Evolutionary conservation across 2,888 invertebrate species (phyloP).

Genomic region (Lysandra coridon): DNA sequence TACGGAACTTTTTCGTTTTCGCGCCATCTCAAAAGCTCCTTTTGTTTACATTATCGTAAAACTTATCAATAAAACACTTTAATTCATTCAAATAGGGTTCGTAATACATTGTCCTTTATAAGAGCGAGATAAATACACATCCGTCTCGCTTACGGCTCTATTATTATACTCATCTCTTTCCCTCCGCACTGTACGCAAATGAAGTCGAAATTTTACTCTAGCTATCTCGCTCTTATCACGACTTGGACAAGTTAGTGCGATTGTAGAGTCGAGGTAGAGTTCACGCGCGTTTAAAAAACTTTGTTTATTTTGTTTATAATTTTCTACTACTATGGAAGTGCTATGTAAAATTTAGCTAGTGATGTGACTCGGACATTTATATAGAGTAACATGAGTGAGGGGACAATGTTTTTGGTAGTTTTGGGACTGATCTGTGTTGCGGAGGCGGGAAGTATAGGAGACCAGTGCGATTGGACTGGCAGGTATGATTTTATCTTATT

Average conservation of each 20-base stretch:
- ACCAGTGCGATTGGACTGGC: constrained; percentile 86
- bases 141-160: constrained; percentile 42
- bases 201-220: constrained; percentile 34
- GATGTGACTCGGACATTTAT: constrained; percentile 49
- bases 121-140: constrained; percentile 44
- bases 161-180: constrained; percentile 55
- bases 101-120: constrained; percentile 25
- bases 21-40: constrained; percentile 43
- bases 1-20: constrained; percentile 36
- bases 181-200: constrained; percentile 39
- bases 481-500: constrained; percentile 65
- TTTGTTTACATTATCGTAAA: constrained; percentile 34
- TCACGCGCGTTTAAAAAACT: constrained; percentile 42
- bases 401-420: constrained; percentile 66
- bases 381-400: constrained; percentile 55
- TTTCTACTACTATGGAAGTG: constrained; percentile 45
- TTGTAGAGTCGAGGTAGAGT: constrained; percentile 46
- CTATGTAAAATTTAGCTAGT: constrained; percentile 45
- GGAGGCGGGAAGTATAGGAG: constrained; percentile 82
- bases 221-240: constrained; percentile 46
- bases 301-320: constrained; percentile 55
- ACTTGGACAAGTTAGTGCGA: constrained; percentile 50
- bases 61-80: constrained; percentile 31
- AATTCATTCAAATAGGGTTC: neutral
- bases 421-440: constrained; percentile 63